phyloP scores from a whole-genome alignment of 2,888 invertebrate species.

The Harpagoxenus sublaevis region DNA sequence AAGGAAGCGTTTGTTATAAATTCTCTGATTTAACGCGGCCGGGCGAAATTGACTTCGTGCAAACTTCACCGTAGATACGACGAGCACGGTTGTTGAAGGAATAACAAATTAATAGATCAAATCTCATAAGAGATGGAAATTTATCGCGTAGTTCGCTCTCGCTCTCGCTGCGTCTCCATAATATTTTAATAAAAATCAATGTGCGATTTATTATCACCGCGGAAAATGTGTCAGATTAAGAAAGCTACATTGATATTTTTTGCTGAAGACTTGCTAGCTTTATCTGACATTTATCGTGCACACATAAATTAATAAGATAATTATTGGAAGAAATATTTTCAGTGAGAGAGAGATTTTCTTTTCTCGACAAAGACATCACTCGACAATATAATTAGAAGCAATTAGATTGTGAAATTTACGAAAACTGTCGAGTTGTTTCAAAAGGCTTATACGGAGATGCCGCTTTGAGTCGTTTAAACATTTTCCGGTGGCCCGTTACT shows the following conservation, averaged over 20 bases:
- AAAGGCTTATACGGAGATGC: no score
- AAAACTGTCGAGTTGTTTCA: no score
- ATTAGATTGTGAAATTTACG: background rate
- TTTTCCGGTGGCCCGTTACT: no score
- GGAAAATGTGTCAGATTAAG: background rate
- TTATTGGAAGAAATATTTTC: background rate
- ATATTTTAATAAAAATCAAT: background rate
- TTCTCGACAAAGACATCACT: background rate
- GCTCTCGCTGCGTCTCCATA: background rate
- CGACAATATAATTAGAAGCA: background rate
- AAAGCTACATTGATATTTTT: background rate
- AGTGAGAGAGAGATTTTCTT: background rate
- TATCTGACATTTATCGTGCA: background rate
- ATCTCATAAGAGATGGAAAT: background rate
- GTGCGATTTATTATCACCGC: background rate
- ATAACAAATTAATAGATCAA: conserved; percentile 4
- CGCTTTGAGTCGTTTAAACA: no score
- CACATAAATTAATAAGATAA: background rate
- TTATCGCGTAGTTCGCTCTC: background rate
- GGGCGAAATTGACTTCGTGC: background rate
- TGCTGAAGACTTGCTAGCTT: background rate
- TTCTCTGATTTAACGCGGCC: background rate
- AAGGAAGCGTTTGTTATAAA: conserved; percentile 10
- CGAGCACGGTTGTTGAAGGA: background rate
- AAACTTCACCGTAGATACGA: background rate